Evolutionary conservation across 2,113 vertebrate species (phyloP).

Genomic region (Phaethornis superciliosus): DNA sequence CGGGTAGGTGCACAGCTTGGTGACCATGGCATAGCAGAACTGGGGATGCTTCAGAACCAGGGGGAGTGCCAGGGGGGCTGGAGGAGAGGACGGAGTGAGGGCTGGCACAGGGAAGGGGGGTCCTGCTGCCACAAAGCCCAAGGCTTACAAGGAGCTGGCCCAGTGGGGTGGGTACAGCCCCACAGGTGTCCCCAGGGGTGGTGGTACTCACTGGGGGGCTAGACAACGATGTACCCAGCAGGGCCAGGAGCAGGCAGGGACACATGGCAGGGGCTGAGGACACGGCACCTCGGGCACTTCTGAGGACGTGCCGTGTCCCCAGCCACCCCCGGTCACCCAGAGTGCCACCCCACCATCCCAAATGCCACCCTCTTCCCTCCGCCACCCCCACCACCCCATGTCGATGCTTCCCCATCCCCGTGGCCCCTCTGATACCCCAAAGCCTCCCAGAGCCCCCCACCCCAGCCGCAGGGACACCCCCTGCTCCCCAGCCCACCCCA

Average conservation of each 20-base stretch:
- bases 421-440: too few relatives aligned
- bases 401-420: too few relatives aligned
- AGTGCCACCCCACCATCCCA: too few relatives aligned
- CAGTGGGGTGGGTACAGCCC: too few relatives aligned
- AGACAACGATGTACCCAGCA: background rate
- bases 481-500: too few relatives aligned
- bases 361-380: too few relatives aligned
- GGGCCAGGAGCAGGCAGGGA: too few relatives aligned
- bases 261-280: background rate
- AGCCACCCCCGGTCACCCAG: background rate
- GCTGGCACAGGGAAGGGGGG: background rate
- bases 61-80: background rate
- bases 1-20: rapidly evolving
- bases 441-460: too few relatives aligned
- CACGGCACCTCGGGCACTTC: background rate
- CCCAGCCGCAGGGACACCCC: too few relatives aligned
- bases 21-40: rapidly evolving
- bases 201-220: background rate
- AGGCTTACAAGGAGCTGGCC: too few relatives aligned
- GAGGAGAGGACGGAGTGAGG: rapidly evolving
- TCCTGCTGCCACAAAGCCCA: too few relatives aligned
- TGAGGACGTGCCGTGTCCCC: background rate
- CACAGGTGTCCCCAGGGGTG: too few relatives aligned
- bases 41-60: rapidly evolving
- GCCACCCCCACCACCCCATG: background rate